phyloP scores from a whole-genome alignment of 2,113 vertebrate species.

The Riparia riparia region DNA sequence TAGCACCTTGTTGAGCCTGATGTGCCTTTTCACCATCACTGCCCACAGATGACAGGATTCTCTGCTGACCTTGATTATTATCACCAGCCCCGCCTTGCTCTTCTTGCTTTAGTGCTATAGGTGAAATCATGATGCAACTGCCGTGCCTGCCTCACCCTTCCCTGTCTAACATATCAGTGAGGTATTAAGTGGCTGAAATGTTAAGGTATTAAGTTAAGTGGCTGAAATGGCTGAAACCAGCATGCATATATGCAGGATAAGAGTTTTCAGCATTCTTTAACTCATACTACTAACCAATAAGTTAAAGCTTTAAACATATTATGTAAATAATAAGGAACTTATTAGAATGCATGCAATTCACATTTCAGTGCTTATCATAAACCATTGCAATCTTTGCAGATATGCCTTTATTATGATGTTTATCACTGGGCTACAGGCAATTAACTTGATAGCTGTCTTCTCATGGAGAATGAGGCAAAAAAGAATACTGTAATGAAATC shows the following conservation, averaged over 20 bases:
- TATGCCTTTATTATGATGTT: not conserved
- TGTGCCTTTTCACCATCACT: not conserved
- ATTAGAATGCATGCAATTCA: not conserved
- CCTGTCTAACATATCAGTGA: not conserved
- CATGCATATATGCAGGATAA: not conserved
- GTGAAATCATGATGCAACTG: not conserved
- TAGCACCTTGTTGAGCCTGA: fast-evolving
- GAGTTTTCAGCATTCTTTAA: not conserved
- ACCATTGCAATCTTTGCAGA: not conserved
- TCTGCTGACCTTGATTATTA: not conserved
- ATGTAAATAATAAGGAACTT: not conserved
- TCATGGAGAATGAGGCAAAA: not conserved
- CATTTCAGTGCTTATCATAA: not conserved
- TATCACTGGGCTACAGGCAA: not conserved
- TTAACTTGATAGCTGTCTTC: not conserved
- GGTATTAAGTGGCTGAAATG: not conserved
- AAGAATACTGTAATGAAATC: not conserved
- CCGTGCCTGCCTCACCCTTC: not conserved
- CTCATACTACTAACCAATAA: not conserved
- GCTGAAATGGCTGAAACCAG: not conserved
- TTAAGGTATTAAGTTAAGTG: no score
- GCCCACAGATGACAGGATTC: not conserved
- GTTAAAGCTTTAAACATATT: not conserved
- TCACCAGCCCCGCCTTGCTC: not conserved
- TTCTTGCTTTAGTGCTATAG: not conserved